A percentile compares a stretch with the other conserved stretches of the same genome.
phyloP scores from a whole-genome alignment of 2,113 vertebrate species.

The Crocuta crocuta region DNA sequence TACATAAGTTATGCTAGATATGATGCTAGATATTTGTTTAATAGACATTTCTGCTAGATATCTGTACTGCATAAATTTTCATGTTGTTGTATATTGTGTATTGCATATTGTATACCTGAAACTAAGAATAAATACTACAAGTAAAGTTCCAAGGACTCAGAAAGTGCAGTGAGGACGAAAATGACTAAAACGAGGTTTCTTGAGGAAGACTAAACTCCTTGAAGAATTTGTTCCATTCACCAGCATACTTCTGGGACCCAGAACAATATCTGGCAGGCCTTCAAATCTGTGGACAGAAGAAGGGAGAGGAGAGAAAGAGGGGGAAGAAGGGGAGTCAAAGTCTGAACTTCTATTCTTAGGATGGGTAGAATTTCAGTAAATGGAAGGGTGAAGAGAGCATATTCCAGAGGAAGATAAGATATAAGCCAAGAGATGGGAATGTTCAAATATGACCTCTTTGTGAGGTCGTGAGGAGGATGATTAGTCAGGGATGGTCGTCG shows the following conservation, averaged over 20 bases:
- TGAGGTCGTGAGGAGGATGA: neutral
- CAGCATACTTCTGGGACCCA: neutral
- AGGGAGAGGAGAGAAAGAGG: neutral
- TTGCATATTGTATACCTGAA: neutral
- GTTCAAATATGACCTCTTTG: neutral
- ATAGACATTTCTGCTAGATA: neutral
- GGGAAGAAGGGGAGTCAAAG: neutral
- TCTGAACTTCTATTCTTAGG: neutral
- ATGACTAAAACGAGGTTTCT: neutral
- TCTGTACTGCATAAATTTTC: neutral
- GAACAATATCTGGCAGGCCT: neutral
- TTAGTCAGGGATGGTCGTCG: neutral
- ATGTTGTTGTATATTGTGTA: neutral
- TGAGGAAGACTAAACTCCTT: neutral
- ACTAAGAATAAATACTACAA: conserved; percentile 3
- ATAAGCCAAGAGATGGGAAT: neutral
- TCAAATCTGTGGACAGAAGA: neutral
- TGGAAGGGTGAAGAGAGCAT: neutral
- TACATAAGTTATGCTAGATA: neutral
- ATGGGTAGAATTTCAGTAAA: neutral
- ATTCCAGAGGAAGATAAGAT: conserved; percentile 19
- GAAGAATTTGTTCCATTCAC: neutral
- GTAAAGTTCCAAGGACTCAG: neutral
- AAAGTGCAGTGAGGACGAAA: neutral
- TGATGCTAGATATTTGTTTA: neutral